A percentile compares a stretch with the other conserved stretches of the same genome.
Evolutionary conservation across 2,113 vertebrate species (phyloP).

Genomic region (Capreolus pygargus): DNA sequence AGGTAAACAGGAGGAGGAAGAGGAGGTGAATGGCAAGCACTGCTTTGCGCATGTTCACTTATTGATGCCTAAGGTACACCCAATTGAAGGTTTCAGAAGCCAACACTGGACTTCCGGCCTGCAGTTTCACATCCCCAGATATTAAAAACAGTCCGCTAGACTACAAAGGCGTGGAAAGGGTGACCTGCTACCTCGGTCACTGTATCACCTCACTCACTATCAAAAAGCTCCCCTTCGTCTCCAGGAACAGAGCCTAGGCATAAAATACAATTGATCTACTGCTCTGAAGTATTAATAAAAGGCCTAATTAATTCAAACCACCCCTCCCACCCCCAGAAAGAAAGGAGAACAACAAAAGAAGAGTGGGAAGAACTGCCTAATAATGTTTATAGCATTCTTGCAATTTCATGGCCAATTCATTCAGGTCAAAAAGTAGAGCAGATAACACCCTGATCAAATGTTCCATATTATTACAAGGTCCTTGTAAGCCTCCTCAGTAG

Average conservation of each 20-base stretch:
- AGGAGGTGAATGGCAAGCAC: too few species aligned
- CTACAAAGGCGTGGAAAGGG: background rate
- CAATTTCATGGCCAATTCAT: background rate
- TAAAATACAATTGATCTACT: background rate
- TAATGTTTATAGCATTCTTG: background rate
- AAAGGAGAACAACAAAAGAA: background rate
- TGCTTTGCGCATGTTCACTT: background rate
- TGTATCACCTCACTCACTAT: background rate
- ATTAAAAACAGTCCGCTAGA: too few species aligned
- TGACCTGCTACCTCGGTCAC: background rate
- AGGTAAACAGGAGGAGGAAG: background rate
- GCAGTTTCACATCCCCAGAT: background rate
- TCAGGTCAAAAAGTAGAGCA: background rate
- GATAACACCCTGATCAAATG: constrained; percentile 6
- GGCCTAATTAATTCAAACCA: background rate
- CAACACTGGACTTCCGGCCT: background rate
- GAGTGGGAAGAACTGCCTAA: background rate
- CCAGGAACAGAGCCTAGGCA: background rate
- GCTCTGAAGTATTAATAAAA: background rate
- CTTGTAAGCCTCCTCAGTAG: background rate
- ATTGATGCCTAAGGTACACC: background rate
- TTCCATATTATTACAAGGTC: background rate
- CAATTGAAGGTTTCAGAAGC: background rate
- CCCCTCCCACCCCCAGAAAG: background rate
- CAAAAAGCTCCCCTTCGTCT: background rate